Percentiles rank a stretch among this genome's conserved stretches.
Evolutionary conservation across 2,113 vertebrate genomes (phyloP).

Genomic region (Tachuris rubrigastra): DNA sequence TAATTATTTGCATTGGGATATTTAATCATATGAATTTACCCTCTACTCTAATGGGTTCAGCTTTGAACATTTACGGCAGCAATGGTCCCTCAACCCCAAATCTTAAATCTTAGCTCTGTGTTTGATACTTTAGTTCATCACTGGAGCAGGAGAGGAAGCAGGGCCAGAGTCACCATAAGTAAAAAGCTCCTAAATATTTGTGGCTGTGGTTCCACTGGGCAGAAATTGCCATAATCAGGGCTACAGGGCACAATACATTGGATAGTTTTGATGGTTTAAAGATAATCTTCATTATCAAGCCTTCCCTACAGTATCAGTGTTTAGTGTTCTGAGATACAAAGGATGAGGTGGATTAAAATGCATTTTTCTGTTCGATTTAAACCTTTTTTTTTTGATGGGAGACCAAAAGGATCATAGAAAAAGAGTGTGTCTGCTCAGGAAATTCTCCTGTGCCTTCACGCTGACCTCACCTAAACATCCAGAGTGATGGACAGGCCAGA

Average conservation of each 20-base stretch:
- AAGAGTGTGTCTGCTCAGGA: too few relatives aligned
- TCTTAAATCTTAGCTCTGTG: not conserved
- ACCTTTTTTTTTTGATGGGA: not conserved
- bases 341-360: not conserved
- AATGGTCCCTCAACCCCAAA: not conserved
- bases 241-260: not conserved
- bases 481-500: fast-evolving
- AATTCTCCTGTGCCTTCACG: not conserved
- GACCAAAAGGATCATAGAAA: not conserved
- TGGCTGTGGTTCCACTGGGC: not conserved
- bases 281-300: not conserved
- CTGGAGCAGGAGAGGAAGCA: not conserved
- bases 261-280: not conserved
- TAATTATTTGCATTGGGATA: not conserved
- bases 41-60: too few relatives aligned
- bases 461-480: too few relatives aligned
- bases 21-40: not conserved
- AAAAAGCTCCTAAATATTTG: not conserved
- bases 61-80: not conserved
- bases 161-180: not conserved
- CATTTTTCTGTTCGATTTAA: not conserved
- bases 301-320: not conserved
- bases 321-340: not conserved
- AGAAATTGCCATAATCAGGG: not conserved
- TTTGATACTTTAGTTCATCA: not conserved